Conservation (phyloP, 2,888 invertebrate species). For the Proisotoma minuta region DNA sequence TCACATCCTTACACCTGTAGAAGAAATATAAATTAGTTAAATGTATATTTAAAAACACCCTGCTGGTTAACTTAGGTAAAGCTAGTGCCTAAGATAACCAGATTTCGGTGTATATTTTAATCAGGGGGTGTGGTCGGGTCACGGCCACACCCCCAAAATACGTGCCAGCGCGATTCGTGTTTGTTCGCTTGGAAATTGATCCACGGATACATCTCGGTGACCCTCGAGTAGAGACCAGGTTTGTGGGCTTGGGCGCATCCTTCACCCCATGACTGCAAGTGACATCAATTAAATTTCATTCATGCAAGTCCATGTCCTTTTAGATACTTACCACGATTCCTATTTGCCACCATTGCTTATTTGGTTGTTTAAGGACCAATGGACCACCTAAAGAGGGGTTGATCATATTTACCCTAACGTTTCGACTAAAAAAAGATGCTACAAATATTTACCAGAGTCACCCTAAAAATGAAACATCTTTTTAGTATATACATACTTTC, state of each 20-base stretch:
- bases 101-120: no score
- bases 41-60: no score
- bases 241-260: slow-evolving; percentile 37
- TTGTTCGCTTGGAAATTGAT: slow-evolving; percentile 27
- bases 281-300: not conserved
- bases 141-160: no score
- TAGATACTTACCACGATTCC: slow-evolving; percentile 40
- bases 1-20: no score
- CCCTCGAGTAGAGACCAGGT: slow-evolving; percentile 38
- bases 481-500: slow-evolving; percentile 10
- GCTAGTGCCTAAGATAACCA: no score
- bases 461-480: slow-evolving; percentile 14
- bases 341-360: slow-evolving; percentile 36
- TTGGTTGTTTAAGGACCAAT: slow-evolving; percentile 17
- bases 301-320: not conserved
- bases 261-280: slow-evolving; percentile 15
- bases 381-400: slow-evolving; percentile 19
- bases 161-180: slow-evolving; percentile 24
- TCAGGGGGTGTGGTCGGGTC: no score
- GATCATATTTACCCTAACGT: not conserved
- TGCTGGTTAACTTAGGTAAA: no score
- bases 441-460: slow-evolving; percentile 17
- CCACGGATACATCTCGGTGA: slow-evolving; percentile 38
- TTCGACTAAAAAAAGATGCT: not conserved
- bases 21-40: no score